Evolutionary conservation across 2,797 vertebrate genomes (phyloP).

Genomic region (Dendrocincla fuliginosa): DNA sequence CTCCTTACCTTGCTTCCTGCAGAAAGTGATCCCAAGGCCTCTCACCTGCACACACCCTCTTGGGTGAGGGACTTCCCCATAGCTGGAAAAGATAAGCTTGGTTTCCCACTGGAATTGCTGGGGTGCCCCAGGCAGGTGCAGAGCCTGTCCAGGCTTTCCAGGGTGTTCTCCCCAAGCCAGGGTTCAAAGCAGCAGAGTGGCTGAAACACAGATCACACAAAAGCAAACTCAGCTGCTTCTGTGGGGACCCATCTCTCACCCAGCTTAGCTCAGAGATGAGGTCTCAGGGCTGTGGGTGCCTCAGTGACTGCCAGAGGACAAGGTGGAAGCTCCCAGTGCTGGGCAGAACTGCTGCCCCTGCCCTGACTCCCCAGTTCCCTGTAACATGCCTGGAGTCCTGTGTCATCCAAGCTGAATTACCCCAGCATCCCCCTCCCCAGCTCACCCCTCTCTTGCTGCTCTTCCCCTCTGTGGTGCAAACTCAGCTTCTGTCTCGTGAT

Average conservation of each 20-base stretch:
- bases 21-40: not conserved
- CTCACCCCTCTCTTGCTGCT: constrained; percentile 30
- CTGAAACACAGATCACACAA: not conserved
- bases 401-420: not conserved
- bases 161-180: not conserved
- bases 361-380: not conserved
- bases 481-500: constrained; percentile 11
- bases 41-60: not conserved
- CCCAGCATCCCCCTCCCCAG: not conserved
- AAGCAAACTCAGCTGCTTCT: not conserved
- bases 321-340: not conserved
- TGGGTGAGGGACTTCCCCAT: not conserved
- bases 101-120: not conserved
- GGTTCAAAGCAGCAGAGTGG: not conserved
- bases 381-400: not conserved
- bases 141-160: not conserved
- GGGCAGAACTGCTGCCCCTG: not conserved
- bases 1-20: not conserved
- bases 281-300: not conserved
- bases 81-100: not conserved
- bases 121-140: not conserved
- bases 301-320: not conserved
- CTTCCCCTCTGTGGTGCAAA: not conserved
- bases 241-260: not conserved
- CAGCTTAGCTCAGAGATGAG: not conserved